Conservation (phyloP, 2,888 invertebrate genomes). For the Rhagonycha fulva region DNA sequence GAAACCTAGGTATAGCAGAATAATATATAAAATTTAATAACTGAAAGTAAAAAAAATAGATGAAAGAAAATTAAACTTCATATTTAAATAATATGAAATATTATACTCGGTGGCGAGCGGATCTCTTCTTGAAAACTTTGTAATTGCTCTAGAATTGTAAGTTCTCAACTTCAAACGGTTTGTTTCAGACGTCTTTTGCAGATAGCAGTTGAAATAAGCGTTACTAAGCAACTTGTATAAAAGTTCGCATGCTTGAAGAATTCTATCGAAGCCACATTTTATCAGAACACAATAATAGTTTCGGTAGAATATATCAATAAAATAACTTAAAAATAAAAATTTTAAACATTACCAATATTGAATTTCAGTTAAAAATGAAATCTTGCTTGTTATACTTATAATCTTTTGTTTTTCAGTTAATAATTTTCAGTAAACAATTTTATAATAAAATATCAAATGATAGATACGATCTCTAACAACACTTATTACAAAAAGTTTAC, state of each 20-base stretch:
- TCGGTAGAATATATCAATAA: not conserved
- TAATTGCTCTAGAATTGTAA: conserved; percentile 37
- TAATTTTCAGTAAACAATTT: no score
- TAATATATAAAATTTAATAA: not conserved
- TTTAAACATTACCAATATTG: no score
- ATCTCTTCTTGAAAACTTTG: conserved; percentile 38
- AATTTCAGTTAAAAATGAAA: no score
- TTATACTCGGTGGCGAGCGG: conserved; percentile 30
- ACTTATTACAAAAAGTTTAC: no score
- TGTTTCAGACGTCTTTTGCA: conserved; percentile 37
- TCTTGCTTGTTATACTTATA: no score
- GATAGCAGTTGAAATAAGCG: conserved; percentile 39
- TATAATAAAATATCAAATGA: no score
- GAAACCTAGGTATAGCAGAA: not conserved
- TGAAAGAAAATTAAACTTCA: conserved; percentile 23
- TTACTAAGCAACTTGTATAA: conserved; percentile 37
- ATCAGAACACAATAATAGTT: not conserved
- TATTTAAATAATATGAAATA: conserved; percentile 30
- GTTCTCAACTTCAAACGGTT: conserved; percentile 38
- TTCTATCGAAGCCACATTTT: conserved; percentile 14
- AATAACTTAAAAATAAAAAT: not conserved
- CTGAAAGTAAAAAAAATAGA: not conserved
- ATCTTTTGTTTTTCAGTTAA: no score
- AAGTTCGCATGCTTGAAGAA: conserved; percentile 19
- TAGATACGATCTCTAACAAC: no score